Evolutionary conservation across 2,888 invertebrate genomes (phyloP).

Genomic region (Hecatera dysodea): DNA sequence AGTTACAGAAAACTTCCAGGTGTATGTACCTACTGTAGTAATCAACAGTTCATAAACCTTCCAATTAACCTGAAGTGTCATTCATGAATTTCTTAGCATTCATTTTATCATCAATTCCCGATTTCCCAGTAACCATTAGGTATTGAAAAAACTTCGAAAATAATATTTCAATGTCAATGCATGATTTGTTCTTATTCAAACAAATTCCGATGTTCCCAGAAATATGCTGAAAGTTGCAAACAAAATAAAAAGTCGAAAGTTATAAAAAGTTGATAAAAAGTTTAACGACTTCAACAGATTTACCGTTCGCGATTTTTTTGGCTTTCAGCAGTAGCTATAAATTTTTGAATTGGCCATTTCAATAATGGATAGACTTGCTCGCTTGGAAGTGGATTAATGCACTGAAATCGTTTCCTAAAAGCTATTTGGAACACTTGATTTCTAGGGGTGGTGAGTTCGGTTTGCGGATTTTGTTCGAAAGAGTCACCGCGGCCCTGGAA

Average conservation of each 20-base stretch:
- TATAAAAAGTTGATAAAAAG: conserved; percentile 29
- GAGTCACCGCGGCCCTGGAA: too few species aligned
- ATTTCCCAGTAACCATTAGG: background rate
- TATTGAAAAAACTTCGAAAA: conserved; percentile 25
- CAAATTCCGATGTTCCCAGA: conserved; percentile 14
- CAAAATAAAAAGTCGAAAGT: conserved; percentile 15
- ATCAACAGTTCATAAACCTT: background rate
- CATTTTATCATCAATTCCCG: background rate
- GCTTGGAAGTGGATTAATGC: conserved; percentile 12
- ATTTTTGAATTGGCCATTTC: conserved; percentile 45
- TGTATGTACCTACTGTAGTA: too few species aligned
- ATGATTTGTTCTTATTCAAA: conserved; percentile 32
- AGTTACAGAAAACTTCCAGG: background rate
- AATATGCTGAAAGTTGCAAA: conserved; percentile 37
- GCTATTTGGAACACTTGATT: conserved; percentile 18
- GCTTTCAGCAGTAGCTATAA: conserved; percentile 33
- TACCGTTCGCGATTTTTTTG: conserved; percentile 39
- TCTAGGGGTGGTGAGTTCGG: too few species aligned
- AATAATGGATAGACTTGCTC: conserved; percentile 23
- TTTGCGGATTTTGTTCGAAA: too few species aligned
- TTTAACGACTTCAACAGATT: conserved; percentile 45
- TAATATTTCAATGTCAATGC: conserved; percentile 17
- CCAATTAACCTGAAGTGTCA: background rate
- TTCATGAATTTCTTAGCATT: background rate
- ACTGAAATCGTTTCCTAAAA: conserved; percentile 18